Evolutionary conservation across 2,888 invertebrate species (phyloP).

Genomic region (Gandaritis pyraliata): DNA sequence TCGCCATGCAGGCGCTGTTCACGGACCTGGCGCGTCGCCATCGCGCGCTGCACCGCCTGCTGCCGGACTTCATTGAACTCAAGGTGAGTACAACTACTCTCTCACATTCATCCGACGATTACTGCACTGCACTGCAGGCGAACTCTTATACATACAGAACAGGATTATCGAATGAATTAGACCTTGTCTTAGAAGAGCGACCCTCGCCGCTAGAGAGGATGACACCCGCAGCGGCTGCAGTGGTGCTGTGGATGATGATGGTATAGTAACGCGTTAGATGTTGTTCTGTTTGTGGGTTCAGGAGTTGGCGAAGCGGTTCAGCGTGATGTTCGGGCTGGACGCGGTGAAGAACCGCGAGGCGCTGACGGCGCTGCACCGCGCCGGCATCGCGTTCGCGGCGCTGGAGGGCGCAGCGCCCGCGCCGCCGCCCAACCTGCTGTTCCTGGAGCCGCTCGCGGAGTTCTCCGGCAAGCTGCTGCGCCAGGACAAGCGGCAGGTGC

Average conservation of each 20-base stretch:
- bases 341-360: constrained; percentile 98
- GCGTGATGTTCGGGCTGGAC: constrained; percentile 98
- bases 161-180: too few relatives aligned
- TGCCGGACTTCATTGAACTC: constrained; percentile 94
- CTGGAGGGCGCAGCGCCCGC: constrained; percentile 74
- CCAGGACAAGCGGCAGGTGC: constrained; percentile 97
- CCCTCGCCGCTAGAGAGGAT: too few relatives aligned
- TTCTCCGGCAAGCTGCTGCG: constrained; percentile 98
- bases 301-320: constrained; percentile 98
- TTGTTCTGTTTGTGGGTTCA: constrained; percentile 56
- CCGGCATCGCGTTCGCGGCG: constrained; percentile 94
- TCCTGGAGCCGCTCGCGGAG: constrained; percentile 97
- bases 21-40: constrained; percentile 83
- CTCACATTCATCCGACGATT: too few relatives aligned
- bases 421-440: constrained; percentile 94
- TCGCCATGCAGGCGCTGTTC: constrained; percentile 95
- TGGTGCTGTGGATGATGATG: too few relatives aligned
- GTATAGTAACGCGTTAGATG: too few relatives aligned
- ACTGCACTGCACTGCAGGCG: too few relatives aligned
- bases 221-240: too few relatives aligned
- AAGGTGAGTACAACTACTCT: constrained; percentile 85
- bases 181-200: too few relatives aligned
- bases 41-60: constrained; percentile 85
- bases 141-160: too few relatives aligned
- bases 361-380: constrained; percentile 96